Evolutionary conservation across 1,140 invertebrate genomes (phyloP).

Genomic region (Diuraphis noxia): DNA sequence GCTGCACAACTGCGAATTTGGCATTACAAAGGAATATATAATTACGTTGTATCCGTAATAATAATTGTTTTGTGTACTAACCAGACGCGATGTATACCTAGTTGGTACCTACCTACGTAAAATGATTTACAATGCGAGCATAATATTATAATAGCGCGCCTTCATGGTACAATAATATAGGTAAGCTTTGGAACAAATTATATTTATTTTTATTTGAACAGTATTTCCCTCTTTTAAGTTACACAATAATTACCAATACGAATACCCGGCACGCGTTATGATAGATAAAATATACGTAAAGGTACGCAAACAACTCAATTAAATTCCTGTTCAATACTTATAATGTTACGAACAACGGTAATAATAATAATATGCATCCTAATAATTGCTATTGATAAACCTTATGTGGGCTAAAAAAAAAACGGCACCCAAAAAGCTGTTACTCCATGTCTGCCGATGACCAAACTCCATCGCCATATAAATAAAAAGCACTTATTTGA

Average conservation of each 20-base stretch:
- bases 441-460: too few relatives aligned
- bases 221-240: background rate
- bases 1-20: background rate
- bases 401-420: background rate
- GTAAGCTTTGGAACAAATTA: background rate
- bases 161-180: background rate
- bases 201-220: constrained; percentile 1
- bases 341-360: background rate
- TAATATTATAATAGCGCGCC: background rate
- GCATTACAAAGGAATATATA: constrained; percentile 4
- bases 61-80: background rate
- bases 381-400: background rate
- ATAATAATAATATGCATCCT: background rate
- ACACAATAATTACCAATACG: background rate
- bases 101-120: background rate
- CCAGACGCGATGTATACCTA: background rate
- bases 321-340: background rate
- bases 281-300: background rate
- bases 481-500: background rate
- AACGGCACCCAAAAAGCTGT: background rate
- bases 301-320: background rate
- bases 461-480: background rate
- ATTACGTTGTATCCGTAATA: background rate
- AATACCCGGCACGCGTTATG: background rate
- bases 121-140: background rate